phyloP scores from a whole-genome alignment of 2,888 invertebrate genomes.

The Ectemnius cavifrons region DNA sequence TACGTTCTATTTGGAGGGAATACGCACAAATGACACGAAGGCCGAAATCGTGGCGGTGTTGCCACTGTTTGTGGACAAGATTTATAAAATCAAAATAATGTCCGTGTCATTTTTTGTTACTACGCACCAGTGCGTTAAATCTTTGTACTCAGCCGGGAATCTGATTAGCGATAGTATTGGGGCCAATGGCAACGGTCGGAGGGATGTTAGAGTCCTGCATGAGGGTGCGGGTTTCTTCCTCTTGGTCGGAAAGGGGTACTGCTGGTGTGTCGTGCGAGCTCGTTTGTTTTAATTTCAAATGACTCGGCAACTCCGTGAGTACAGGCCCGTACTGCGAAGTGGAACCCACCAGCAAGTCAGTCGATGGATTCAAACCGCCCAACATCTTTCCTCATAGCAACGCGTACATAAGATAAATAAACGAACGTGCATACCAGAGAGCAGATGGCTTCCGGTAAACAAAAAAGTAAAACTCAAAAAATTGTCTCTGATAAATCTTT shows the following conservation, averaged over 20 bases:
- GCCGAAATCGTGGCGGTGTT: conserved; percentile 18
- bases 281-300: conserved; percentile 70
- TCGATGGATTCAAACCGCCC: conserved; percentile 78
- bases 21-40: conserved; percentile 27
- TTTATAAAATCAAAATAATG: conserved; percentile 48
- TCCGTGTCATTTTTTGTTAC: conserved; percentile 31
- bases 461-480: conserved; percentile 45
- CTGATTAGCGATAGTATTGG: conserved; percentile 65
- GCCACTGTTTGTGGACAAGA: conserved; percentile 17
- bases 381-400: conserved; percentile 78
- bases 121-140: conserved; percentile 27
- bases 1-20: conserved; percentile 19
- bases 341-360: conserved; percentile 79
- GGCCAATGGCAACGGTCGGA: conserved; percentile 58
- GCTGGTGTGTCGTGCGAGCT: conserved; percentile 62
- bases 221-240: conserved; percentile 74
- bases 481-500: conserved; percentile 16
- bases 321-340: conserved; percentile 78
- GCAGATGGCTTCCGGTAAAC: conserved; percentile 58
- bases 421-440: conserved; percentile 62
- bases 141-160: conserved; percentile 69
- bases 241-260: conserved; percentile 74
- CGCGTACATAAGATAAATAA: conserved; percentile 74
- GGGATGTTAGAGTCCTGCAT: conserved; percentile 70
- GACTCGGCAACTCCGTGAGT: conserved; percentile 76